A percentile compares a stretch with the other conserved stretches of the same genome.
phyloP scores from a whole-genome alignment of 2,113 vertebrate species.

The Pelvicachromis taeniatus region DNA sequence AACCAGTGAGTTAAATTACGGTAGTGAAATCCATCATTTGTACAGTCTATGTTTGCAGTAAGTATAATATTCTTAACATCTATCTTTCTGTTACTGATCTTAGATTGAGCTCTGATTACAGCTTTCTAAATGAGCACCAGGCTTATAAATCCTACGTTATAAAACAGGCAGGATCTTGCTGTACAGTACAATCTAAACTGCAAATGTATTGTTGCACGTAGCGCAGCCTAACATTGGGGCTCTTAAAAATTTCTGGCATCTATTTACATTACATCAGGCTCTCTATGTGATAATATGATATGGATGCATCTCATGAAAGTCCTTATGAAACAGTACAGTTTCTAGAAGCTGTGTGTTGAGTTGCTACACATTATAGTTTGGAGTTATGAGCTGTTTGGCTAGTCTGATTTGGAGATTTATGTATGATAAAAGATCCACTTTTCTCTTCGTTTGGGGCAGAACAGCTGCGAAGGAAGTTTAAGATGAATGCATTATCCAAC shows the following conservation, averaged over 20 bases:
- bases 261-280: not conserved
- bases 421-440: not conserved
- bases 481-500: not conserved
- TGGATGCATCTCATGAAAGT: not conserved
- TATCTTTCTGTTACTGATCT: not conserved
- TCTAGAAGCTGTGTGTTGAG: not conserved
- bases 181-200: not conserved
- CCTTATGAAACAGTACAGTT: not conserved
- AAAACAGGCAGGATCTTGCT: not conserved
- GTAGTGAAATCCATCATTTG: not conserved
- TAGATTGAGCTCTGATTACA: not conserved
- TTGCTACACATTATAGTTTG: not conserved
- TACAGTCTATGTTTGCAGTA: not conserved
- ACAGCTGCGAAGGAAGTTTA: constrained; percentile 26
- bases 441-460: constrained; percentile 1
- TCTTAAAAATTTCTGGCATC: not conserved
- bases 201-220: not conserved
- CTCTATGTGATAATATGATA: not conserved
- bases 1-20: not conserved
- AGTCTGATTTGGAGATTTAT: not conserved
- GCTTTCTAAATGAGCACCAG: not conserved
- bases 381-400: not conserved
- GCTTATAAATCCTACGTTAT: not conserved
- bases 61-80: not conserved
- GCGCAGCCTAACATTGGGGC: not conserved